Evolutionary conservation across 2,113 vertebrate genomes (phyloP), one percentile per base, ranked within the genome.

Genomic region (Rhynchomys soricoides): DNA sequence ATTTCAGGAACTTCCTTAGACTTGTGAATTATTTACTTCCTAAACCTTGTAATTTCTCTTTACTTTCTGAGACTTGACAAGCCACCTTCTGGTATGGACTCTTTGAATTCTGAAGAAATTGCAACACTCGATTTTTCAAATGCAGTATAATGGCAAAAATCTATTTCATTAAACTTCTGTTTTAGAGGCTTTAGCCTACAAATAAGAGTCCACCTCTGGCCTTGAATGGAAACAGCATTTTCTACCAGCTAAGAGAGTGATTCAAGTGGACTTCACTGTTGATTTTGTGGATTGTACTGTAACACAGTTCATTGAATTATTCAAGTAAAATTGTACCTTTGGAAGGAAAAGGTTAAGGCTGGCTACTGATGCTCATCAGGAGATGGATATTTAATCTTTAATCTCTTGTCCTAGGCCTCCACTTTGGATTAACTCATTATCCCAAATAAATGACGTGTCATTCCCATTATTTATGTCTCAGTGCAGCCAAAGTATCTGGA

Each of bases 361-460:
- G 98, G 99, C 98, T 98, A 98, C 98, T 98, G 99, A 99, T 99
- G 98, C 98, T 99, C 99, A 99, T 99, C 99, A 98, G 98, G 98
- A 99, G 99, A 99, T 99, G 98, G 99, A 99, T 99, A 98, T 99
- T 99, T 99, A 99, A 99, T 99, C 99, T 99, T 99, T 99, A 99
- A 98, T 99, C 98, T 99, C 99, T 99, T 98, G 98, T 99, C 98
- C 98, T 98, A 98, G 98, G 97, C 98, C 98, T 98, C 98, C 98
- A 98, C 99, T 99, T 98, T 97, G 98, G 98, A 99, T 99, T 99
- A 99, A 99, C 99, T 99, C 99, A 99, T 99, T 99, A 99, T 99
- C 98, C 99, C 96, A 95, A 99, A 99, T 99, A 99, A 99, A 99
- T 98, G 98, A 99, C 98, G 98, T 99, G 99, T 99, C 99, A 99